Conservation (phyloP, 2,113 vertebrate species). For the Rhizomys pruinosus region DNA sequence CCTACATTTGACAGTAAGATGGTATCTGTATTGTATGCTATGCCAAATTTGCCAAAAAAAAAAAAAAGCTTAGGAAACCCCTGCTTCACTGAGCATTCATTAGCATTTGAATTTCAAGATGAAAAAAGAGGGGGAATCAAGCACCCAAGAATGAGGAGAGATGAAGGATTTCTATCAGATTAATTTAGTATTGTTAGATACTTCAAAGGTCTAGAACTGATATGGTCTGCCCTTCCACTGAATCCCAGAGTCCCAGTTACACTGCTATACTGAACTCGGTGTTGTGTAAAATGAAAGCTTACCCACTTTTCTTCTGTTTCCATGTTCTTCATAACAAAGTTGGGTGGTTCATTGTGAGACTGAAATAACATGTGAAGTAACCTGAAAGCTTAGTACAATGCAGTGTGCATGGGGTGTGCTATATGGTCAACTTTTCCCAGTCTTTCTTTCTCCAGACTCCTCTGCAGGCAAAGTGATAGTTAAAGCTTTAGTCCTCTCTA, state of each 20-base stretch:
- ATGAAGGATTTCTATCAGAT: conserved; percentile 41
- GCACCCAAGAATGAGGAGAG: conserved; percentile 24
- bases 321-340: conserved; percentile 2
- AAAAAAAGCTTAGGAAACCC: too few species aligned
- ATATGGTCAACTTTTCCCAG: not conserved
- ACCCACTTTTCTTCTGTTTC: not conserved
- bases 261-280: not conserved
- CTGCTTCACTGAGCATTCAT: conserved; percentile 8
- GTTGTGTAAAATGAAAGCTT: not conserved
- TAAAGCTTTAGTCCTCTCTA: not conserved
- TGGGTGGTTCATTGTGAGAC: not conserved
- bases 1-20: not conserved
- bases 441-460: not conserved
- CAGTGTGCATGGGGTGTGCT: not conserved
- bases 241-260: not conserved
- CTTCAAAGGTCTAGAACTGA: not conserved
- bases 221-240: not conserved
- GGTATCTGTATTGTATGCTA: not conserved
- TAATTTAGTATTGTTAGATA: not conserved
- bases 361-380: not conserved
- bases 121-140: conserved; percentile 46
- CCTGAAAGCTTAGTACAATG: not conserved
- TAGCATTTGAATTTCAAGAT: conserved; percentile 61
- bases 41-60: not conserved
- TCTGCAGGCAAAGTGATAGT: not conserved